phyloP scores from a whole-genome alignment of 2,888 invertebrate genomes.

The Stenodera caucasica region DNA sequence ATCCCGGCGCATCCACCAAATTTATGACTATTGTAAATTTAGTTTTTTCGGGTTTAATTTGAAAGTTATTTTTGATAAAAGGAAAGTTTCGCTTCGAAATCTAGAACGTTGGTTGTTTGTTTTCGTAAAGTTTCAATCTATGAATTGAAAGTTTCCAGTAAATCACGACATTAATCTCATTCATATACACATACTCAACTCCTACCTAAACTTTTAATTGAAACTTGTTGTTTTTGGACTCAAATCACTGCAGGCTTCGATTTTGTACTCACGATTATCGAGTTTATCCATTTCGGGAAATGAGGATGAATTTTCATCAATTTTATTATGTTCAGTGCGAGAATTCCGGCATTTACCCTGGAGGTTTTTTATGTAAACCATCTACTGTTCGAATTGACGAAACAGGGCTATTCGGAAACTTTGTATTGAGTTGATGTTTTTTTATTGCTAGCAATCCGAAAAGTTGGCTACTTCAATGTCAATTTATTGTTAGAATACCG shows the following conservation, averaged over 20 bases:
- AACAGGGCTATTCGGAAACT: too few species aligned
- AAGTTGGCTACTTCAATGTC: too few species aligned
- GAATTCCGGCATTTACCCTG: too few species aligned
- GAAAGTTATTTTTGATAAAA: too few species aligned
- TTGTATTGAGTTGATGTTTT: too few species aligned
- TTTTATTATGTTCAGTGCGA: too few species aligned
- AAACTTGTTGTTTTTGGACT: not conserved
- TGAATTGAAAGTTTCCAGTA: not conserved
- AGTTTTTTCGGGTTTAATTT: not conserved
- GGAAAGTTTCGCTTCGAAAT: not conserved
- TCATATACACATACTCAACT: not conserved
- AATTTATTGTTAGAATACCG: too few species aligned
- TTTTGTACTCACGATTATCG: not conserved
- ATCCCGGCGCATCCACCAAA: conserved; percentile 1
- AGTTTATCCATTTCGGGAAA: not conserved
- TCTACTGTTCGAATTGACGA: too few species aligned
- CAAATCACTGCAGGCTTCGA: not conserved
- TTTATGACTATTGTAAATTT: not conserved
- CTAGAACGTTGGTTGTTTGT: not conserved
- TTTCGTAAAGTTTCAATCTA: not conserved
- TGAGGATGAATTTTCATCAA: too few species aligned
- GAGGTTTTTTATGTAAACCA: too few species aligned
- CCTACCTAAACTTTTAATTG: not conserved
- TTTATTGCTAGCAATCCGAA: too few species aligned
- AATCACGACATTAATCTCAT: not conserved